Conservation (phyloP, 1,140 invertebrate species). For the Trichonephila clavata region DNA sequence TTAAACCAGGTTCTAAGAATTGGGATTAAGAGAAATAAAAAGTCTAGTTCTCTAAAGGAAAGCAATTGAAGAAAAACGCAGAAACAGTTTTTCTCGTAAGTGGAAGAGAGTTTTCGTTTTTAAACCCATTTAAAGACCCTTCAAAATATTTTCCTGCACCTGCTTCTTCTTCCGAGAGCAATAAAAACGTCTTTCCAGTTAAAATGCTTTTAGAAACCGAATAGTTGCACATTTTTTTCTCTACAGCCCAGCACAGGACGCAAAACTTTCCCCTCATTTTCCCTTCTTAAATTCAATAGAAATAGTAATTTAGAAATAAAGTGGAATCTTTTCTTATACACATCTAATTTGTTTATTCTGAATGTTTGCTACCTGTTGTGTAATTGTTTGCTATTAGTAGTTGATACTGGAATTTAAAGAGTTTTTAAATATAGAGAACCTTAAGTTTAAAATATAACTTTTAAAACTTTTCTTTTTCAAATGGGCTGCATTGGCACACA, state of each 20-base stretch:
- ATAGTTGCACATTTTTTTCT: background rate
- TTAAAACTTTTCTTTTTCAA: too few relatives aligned
- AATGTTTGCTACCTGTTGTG: background rate
- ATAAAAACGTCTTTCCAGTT: conserved; percentile 22
- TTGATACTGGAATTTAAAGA: too few relatives aligned
- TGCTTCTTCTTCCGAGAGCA: conserved; percentile 17
- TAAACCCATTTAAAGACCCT: conserved; percentile 12
- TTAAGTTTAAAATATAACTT: too few relatives aligned
- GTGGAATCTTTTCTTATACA: background rate
- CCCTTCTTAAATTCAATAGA: background rate
- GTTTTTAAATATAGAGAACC: too few relatives aligned
- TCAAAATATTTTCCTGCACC: conserved; percentile 36
- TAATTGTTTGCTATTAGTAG: too few relatives aligned
- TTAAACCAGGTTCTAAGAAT: conserved; percentile 18
- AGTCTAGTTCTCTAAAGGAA: background rate
- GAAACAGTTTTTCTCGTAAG: conserved; percentile 16
- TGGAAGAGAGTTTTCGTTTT: conserved; percentile 18
- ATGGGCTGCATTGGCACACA: too few relatives aligned
- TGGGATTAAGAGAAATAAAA: conserved; percentile 31
- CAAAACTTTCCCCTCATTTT: background rate
- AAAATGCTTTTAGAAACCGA: conserved; percentile 35
- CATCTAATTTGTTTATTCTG: background rate
- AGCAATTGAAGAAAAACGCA: conserved; percentile 16
- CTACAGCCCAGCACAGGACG: background rate
- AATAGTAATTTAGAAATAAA: background rate